Conservation (phyloP, 2,888 invertebrate species). For the Metacarcinus magister region DNA sequence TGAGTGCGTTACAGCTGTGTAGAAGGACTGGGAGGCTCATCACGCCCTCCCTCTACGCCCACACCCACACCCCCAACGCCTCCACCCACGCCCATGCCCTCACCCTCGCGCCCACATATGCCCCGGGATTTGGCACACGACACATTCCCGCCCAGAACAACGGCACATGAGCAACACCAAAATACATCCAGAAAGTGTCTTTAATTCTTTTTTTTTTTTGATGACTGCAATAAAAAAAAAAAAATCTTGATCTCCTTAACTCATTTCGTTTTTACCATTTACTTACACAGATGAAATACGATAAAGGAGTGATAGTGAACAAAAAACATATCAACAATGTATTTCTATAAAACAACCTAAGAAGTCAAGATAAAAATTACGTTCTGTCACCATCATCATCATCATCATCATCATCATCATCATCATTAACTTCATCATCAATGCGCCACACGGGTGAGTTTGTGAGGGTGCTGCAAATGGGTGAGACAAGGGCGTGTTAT, state of each 20-base stretch:
- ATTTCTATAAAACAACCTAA: neutral
- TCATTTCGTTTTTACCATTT: neutral
- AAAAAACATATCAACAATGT: neutral
- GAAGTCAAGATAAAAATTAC: neutral
- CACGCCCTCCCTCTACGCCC: neutral
- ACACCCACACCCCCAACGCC: neutral
- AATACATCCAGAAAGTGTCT: neutral
- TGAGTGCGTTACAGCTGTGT: neutral
- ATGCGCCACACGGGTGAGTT: neutral
- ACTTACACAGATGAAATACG: neutral
- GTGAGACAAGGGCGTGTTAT: neutral
- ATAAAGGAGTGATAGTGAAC: neutral
- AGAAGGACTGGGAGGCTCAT: conserved; percentile 31
- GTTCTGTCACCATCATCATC: neutral
- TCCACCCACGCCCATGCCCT: neutral
- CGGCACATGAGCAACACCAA: neutral
- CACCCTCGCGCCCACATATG: neutral
- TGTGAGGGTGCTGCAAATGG: neutral
- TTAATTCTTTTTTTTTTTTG: neutral
- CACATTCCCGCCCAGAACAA: neutral
- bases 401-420: neutral
- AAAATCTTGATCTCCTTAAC: neutral
- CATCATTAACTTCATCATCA: neutral
- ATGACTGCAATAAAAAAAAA: neutral
- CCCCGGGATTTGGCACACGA: neutral